Evolutionary conservation across 2,888 invertebrate species (phyloP), one percentile per base, ranked within the genome.

Genomic region (Spicauda simplicius): DNA sequence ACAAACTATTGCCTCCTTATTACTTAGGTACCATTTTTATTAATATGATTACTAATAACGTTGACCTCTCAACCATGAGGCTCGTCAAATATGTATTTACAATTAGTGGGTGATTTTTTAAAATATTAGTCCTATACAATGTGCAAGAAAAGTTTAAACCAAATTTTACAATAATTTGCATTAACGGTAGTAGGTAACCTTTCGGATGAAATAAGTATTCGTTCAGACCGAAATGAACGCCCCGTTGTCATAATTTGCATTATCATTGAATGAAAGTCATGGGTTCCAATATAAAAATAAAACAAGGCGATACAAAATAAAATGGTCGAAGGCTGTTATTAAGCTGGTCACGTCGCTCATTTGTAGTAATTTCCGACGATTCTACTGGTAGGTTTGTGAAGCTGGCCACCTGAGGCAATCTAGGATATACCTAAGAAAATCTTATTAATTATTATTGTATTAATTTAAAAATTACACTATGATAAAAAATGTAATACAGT

Each of bases 311-410:
- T 30, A 50, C 12, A 55, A 14, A 37, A 56, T 18, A 45, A 25
- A 55, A 41, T 12, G 45, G 20, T 41, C 41, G 45, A 45, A 45
- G 25, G 18, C 19, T 55, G 54, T 61, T 53, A 54, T 53, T 53
- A 54, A 19, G 14, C 61, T 1, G 53, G 20, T 53, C 61, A 55
- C 54, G 62, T 62, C 45, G 45, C 16, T 62, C 62, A 62, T 62
- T 62, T 62, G 45, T 45, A 63, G 62, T 48, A 55, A 45, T 55
- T 30, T 55, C 45, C 45, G 16, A 33, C 52, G 25, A 45, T 48
- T 45, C 37, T 55, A 25, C 25, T 25, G 54, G 33, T 20, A 55
- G 45, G 12, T 54, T 41, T n/a, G 48, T 33, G 33, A 30, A 16
- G 5, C 33, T 58, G 58, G 14, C 53, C 61, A 53, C 52, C 61